These are phyloP conservation scores for Lagria hirta DNA, from an alignment of 2,888 invertebrate species.

Conservation along the genomic window DNA sequence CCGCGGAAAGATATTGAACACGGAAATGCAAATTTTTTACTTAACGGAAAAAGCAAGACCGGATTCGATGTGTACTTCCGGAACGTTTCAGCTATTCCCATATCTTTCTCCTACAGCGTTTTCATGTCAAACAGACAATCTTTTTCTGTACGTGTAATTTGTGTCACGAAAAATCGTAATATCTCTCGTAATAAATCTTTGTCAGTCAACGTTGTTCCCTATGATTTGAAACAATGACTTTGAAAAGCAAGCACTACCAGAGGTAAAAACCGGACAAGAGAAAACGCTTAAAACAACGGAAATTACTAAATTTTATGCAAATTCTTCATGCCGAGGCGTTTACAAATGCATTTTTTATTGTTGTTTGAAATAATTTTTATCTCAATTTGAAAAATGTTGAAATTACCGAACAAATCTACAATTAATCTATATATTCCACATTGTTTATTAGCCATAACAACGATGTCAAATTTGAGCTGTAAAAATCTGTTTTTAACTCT, in stretches of 20 bases:
- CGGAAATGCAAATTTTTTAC: conserved; percentile 17
- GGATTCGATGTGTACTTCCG: conserved; percentile 3
- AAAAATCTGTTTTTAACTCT: too few relatives aligned
- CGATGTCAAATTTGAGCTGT: too few relatives aligned
- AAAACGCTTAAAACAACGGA: too few relatives aligned
- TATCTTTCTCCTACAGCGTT: conserved; percentile 11
- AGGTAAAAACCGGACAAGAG: conserved; percentile 18
- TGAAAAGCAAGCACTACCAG: conserved; percentile 20
- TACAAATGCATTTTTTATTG: too few relatives aligned
- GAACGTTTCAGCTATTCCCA: conserved; percentile 3
- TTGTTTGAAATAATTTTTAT: too few relatives aligned
- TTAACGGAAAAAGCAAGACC: too few relatives aligned
- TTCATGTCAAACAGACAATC: conserved; percentile 10
- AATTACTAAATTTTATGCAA: too few relatives aligned
- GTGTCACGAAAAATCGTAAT: conserved; percentile 20
- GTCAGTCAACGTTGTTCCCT: conserved; percentile 13
- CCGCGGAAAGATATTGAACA: conserved; percentile 4
- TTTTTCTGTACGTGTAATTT: conserved; percentile 14
- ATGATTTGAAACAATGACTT: conserved; percentile 19
- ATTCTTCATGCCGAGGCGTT: too few relatives aligned
- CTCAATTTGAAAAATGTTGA: too few relatives aligned
- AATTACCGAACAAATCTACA: too few relatives aligned
- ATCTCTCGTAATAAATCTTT: conserved; percentile 15
- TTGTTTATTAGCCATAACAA: too few relatives aligned
- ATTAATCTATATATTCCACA: too few relatives aligned